Base-by-base conservation (phyloP, 2,888 invertebrate species). In the Steinernema scapterisci region DNA sequence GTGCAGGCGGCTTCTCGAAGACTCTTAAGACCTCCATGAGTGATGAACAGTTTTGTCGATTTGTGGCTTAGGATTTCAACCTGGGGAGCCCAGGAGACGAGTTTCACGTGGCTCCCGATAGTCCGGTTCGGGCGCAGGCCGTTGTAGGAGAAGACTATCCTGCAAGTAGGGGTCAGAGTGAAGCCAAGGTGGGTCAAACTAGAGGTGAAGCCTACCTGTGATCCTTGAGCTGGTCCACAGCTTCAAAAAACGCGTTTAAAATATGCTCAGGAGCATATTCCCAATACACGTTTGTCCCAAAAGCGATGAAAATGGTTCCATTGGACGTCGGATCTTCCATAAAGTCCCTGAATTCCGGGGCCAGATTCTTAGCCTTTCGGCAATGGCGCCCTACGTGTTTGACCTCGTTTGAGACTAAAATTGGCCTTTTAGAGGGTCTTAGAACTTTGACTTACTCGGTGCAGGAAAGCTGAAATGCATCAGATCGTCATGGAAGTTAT, bases 81-180 rank as follows among this genome's bases (percentile, higher is more conserved):
- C 46, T 77, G 77, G 0, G 77, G 78, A n/a, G 70, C 27, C 73
- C 76, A 76, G 38, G 56, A 48, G 1, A 73, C 73, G 45, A 73
- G 70, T 27, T 51, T 43, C 23, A 77, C 56, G 52, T 76, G 74
- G 13, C 23, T 7, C 1, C 72, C 48, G 3, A 63, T 25, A 31
- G 63, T 63, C 7, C 21, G 16, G 38, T 63, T 63, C 7, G 54
- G 21, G 2, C 5, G 6, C 5, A 25, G 31, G 31, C 31, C 63
- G 63, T 63, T 63, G 38, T 63, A 63, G 27, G 31, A 23, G 16
- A 63, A 63, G 3, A 48, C 44, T 9, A 72, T 63, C 56, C 63
- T 63, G 63, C 3, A 63, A 31, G 13, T 7, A 19, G 48, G 3
- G 48, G 16, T 48, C 3, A 48, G 13, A 16, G 13, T 48, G 19